Evolutionary conservation across 2,113 vertebrate genomes (phyloP).

Genomic region (Sphyrna mokarran): DNA sequence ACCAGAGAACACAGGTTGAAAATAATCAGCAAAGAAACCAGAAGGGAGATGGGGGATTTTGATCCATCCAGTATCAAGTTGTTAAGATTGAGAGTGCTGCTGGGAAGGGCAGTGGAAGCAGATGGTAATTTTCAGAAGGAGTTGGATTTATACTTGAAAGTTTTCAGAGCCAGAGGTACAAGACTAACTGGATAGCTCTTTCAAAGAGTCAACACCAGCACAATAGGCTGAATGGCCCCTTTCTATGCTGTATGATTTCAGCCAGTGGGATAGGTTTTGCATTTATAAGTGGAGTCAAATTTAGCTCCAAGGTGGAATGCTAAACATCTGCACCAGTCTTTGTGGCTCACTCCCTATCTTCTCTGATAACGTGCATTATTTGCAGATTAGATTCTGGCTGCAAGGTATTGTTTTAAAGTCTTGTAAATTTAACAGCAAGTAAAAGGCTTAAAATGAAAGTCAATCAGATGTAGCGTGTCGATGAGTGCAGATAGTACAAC

Average conservation of each 20-base stretch:
- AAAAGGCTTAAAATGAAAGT: neutral
- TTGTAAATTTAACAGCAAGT: neutral
- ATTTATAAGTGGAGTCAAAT: neutral
- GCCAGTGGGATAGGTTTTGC: neutral
- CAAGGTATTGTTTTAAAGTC: neutral
- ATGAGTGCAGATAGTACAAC: neutral
- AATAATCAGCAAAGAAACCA: neutral
- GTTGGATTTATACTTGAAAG: neutral
- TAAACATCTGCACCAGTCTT: neutral
- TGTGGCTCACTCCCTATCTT: neutral
- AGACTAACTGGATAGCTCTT: neutral
- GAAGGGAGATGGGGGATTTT: neutral
- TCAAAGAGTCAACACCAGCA: neutral
- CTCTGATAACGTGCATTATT: neutral
- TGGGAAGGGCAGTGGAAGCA: neutral
- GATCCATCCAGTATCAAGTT: neutral
- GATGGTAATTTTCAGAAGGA: neutral
- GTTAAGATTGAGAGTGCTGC: neutral
- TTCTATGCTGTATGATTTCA: neutral
- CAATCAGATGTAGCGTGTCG: neutral
- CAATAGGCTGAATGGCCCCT: neutral
- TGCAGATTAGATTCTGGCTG: neutral
- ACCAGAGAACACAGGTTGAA: neutral
- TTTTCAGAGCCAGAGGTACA: neutral
- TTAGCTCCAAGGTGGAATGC: neutral